A percentile compares a stretch with the other conserved stretches of the same genome.
Conservation (phyloP, 2,113 vertebrate species). For the Centropristis striata region DNA sequence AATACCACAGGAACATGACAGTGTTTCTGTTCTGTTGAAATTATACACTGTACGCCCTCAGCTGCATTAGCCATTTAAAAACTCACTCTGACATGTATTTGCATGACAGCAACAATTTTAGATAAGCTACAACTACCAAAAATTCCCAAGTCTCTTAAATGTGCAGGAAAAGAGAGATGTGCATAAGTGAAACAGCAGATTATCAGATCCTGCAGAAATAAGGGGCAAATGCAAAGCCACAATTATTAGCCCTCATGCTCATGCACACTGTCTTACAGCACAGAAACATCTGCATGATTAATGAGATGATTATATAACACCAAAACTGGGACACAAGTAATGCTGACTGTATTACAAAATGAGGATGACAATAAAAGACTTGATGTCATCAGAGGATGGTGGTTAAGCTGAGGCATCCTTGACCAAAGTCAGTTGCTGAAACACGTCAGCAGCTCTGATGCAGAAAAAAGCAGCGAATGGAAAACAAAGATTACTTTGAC, state of each 20-base stretch:
- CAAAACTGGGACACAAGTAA: constrained; percentile 69
- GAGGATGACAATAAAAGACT: constrained; percentile 53
- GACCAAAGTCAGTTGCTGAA: constrained; percentile 33
- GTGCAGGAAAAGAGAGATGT: constrained; percentile 35
- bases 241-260: constrained; percentile 64
- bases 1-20: neutral
- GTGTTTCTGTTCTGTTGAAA: neutral
- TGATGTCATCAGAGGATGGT: constrained; percentile 41
- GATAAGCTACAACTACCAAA: neutral
- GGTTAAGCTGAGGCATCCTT: constrained; percentile 39
- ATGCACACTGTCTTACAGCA: constrained; percentile 57
- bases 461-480: neutral
- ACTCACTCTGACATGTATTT: neutral
- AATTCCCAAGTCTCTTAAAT: constrained; percentile 43
- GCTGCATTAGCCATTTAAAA: neutral
- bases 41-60: neutral
- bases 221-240: constrained; percentile 51
- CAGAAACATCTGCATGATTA: constrained; percentile 79
- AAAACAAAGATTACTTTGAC: neutral
- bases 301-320: constrained; percentile 71
- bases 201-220: constrained; percentile 60
- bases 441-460: constrained; percentile 28
- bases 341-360: constrained; percentile 65
- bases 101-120: neutral
- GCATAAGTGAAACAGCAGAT: constrained; percentile 49